phyloP scores from a whole-genome alignment of 2,113 vertebrate species.

The Procapra przewalskii region DNA sequence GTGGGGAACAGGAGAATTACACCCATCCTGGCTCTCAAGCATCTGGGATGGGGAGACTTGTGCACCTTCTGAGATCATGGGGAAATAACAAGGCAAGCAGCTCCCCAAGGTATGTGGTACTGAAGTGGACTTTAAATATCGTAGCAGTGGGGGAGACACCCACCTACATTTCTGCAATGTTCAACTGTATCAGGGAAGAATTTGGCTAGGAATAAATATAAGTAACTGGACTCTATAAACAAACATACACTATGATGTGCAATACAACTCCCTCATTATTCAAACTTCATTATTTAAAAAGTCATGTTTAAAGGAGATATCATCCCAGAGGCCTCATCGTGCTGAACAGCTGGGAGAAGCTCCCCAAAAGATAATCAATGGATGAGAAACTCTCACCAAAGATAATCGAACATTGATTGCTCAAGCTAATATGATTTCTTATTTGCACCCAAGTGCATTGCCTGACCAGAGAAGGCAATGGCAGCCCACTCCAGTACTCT shows the following conservation, averaged over 20 bases:
- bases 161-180: background rate
- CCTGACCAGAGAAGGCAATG: background rate
- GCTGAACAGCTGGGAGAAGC: background rate
- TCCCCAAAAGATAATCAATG: background rate
- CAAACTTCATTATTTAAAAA: background rate
- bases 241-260: background rate
- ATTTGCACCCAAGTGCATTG: background rate
- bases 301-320: background rate
- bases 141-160: background rate
- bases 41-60: background rate
- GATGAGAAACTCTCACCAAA: background rate
- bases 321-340: background rate
- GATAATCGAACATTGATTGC: fast-evolving
- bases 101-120: background rate
- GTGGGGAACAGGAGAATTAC: background rate
- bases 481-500: too few relatives aligned
- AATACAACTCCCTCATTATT: background rate
- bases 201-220: background rate
- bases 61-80: fast-evolving
- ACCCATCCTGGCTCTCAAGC: background rate
- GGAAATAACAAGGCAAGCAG: background rate
- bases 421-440: background rate
- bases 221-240: background rate
- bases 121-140: background rate
- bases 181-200: background rate